Conservation (phyloP, 2,797 vertebrate species). For the Podargus strigoides region DNA sequence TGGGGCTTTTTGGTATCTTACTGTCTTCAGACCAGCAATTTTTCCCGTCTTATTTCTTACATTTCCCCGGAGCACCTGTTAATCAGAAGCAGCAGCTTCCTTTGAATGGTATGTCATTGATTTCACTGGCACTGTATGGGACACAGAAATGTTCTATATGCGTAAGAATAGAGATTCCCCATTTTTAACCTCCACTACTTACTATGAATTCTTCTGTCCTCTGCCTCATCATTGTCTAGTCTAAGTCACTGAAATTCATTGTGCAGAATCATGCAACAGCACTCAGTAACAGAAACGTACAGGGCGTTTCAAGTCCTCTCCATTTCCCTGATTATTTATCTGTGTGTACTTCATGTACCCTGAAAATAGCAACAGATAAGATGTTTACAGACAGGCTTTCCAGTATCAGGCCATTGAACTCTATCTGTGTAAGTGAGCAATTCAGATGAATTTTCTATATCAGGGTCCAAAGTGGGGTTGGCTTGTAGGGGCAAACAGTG, state of each 20-base stretch:
- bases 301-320: not conserved
- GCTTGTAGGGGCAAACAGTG: not conserved
- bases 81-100: not conserved
- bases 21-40: not conserved
- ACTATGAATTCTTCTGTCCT: not conserved
- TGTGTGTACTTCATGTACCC: not conserved
- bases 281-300: not conserved
- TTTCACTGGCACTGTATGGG: accelerated
- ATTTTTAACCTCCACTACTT: not conserved
- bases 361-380: not conserved
- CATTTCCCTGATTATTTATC: not conserved
- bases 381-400: not conserved
- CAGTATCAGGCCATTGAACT: not conserved
- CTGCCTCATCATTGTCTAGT: not conserved
- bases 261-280: not conserved
- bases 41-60: not conserved
- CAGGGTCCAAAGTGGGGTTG: not conserved
- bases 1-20: not conserved
- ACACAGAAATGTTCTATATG: not conserved
- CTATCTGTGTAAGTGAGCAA: not conserved
- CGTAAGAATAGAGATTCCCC: not conserved
- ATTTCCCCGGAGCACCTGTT: not conserved
- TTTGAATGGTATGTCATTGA: not conserved
- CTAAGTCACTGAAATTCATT: not conserved
- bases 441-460: not conserved